phyloP scores from a whole-genome alignment of 2,113 vertebrate genomes.

The Machaerirhynchus nigripectus region DNA sequence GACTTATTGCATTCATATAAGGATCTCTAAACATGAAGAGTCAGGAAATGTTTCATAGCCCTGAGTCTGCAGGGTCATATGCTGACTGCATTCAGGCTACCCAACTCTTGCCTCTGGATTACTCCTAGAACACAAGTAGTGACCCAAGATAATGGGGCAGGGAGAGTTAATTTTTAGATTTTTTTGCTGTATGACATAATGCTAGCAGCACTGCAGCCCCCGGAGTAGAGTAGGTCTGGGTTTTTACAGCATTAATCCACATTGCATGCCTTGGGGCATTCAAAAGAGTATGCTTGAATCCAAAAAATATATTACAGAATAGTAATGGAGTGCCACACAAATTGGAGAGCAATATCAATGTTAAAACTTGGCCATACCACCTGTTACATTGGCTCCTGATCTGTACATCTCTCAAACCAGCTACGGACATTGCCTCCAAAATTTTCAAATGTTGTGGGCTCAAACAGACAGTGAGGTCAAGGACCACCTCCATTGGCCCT shows the following conservation, averaged over 20 bases:
- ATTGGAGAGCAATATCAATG: neutral
- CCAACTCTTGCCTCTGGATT: neutral
- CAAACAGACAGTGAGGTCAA: neutral
- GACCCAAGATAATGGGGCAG: neutral
- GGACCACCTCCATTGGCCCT: rapidly evolving
- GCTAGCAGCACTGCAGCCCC: neutral
- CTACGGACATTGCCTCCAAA: neutral
- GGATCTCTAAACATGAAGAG: neutral
- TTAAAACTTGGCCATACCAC: neutral
- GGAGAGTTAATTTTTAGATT: neutral
- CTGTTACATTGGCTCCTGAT: neutral
- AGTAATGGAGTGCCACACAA: neutral
- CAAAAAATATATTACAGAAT: neutral
- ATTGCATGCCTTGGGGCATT: neutral
- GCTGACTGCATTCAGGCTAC: neutral
- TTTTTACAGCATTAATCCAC: neutral
- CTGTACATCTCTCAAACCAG: neutral
- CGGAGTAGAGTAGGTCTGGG: rapidly evolving
- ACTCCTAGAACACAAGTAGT: neutral
- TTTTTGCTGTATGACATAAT: neutral
- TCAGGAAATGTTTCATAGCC: neutral
- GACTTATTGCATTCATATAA: neutral
- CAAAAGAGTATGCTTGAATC: neutral
- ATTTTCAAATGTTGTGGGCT: neutral
- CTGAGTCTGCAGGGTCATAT: neutral